These are phyloP conservation scores for Teinopalpus imperialis DNA, from an alignment of 2,888 invertebrate genomes.

Conservation along the genomic window DNA sequence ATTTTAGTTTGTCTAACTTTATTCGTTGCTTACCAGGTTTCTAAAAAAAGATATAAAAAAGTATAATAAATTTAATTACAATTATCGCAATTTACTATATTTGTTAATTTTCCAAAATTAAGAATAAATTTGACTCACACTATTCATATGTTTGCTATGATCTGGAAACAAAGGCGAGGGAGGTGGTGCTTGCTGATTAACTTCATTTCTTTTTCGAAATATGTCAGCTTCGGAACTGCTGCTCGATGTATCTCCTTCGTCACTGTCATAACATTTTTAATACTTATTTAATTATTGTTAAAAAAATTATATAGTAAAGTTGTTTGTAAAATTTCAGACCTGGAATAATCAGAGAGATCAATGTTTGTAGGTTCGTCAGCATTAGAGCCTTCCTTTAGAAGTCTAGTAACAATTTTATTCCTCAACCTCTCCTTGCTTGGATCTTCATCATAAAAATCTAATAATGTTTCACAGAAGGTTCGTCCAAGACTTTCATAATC, in stretches of 20 bases:
- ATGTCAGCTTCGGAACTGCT: constrained; percentile 85
- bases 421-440: constrained; percentile 91
- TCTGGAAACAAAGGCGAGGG: constrained; percentile 85
- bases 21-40: constrained; percentile 58
- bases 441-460: constrained; percentile 94
- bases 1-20: constrained; percentile 69
- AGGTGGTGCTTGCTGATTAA: constrained; percentile 83
- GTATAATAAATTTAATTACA: not conserved
- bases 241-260: constrained; percentile 89
- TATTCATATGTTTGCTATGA: constrained; percentile 52
- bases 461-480: constrained; percentile 94
- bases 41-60: constrained; percentile 51
- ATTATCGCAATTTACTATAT: too few species aligned
- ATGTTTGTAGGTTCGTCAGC: constrained; percentile 95
- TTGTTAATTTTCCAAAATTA: too few species aligned
- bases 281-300: not conserved
- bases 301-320: constrained; percentile 4
- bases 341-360: constrained; percentile 92
- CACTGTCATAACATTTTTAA: constrained; percentile 69
- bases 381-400: constrained; percentile 91
- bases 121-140: too few species aligned
- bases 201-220: constrained; percentile 75
- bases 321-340: constrained; percentile 68
- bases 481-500: constrained; percentile 87
- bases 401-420: constrained; percentile 89